phyloP scores from a whole-genome alignment of 2,888 invertebrate species.

The Catocala sponsa region DNA sequence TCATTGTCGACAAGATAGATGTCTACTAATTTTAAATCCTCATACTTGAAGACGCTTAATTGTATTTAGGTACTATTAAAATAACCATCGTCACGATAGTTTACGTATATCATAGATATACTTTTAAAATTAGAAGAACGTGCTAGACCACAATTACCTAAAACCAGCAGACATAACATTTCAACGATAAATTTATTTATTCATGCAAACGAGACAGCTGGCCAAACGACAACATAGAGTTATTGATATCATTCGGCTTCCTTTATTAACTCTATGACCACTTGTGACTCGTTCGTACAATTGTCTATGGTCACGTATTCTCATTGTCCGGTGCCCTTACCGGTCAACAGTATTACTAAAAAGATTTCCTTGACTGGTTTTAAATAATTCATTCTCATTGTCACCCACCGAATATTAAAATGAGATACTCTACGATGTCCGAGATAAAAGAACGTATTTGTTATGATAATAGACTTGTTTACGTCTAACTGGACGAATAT shows the following conservation, averaged over 20 bases:
- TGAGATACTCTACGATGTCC: conserved; percentile 27
- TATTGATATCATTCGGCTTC: conserved; percentile 59
- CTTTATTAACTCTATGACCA: conserved; percentile 43
- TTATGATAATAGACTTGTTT: conserved; percentile 57
- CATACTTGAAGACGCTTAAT: too few species aligned
- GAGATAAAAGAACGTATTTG: conserved; percentile 46
- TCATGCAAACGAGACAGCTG: conserved; percentile 64
- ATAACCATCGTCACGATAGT: too few species aligned
- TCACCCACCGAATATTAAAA: conserved; percentile 36
- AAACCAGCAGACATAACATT: conserved; percentile 31
- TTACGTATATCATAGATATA: too few species aligned
- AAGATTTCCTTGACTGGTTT: conserved; percentile 25
- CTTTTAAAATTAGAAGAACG: background rate
- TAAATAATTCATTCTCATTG: conserved; percentile 31
- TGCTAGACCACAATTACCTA: conserved; percentile 17
- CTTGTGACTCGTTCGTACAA: conserved; percentile 33
- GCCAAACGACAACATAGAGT: conserved; percentile 58
- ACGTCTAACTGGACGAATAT: conserved; percentile 63
- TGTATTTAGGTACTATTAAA: too few species aligned
- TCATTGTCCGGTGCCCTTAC: conserved; percentile 55
- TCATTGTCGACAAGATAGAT: too few species aligned
- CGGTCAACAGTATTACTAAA: conserved; percentile 26
- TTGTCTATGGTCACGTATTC: conserved; percentile 84
- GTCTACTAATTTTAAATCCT: too few species aligned
- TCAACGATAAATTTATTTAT: conserved; percentile 45